phyloP scores from a whole-genome alignment of 1,140 invertebrate species.

The Macrobrachium rosenbergii region DNA sequence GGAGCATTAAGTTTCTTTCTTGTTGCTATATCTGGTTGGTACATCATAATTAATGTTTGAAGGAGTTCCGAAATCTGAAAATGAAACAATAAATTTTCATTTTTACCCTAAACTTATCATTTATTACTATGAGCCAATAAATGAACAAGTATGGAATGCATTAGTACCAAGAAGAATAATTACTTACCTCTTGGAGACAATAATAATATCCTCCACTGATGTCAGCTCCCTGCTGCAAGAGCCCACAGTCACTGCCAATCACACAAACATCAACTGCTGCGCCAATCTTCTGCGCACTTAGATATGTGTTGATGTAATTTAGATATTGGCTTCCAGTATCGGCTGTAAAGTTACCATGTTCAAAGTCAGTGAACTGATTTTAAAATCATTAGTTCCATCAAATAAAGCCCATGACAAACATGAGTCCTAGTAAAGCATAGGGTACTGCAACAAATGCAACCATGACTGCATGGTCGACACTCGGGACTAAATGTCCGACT shows the following conservation, averaged over 20 bases:
- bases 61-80: conserved; percentile 83
- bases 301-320: conserved; percentile 99
- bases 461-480: too few species aligned
- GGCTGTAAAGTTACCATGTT: conserved; percentile 72
- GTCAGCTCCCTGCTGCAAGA: conserved; percentile 96
- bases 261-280: conserved; percentile 95
- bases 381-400: neutral
- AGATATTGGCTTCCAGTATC: conserved; percentile 83
- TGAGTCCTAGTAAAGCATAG: too few species aligned
- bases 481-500: too few species aligned
- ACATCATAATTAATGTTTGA: conserved; percentile 97
- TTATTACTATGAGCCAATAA: neutral
- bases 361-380: too few species aligned
- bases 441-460: too few species aligned
- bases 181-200: conserved; percentile 56
- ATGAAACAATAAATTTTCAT: neutral
- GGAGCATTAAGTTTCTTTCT: conserved; percentile 89
- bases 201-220: conserved; percentile 83
- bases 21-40: conserved; percentile 85
- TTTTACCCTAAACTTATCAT: neutral
- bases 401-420: too few species aligned
- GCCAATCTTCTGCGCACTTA: conserved; percentile 90
- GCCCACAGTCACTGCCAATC: conserved; percentile 88
- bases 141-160: neutral
- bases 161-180: too few species aligned